Conservation (phyloP, 53 echinoderm and acorn worm species). For the Hippasteria phrygiana region DNA sequence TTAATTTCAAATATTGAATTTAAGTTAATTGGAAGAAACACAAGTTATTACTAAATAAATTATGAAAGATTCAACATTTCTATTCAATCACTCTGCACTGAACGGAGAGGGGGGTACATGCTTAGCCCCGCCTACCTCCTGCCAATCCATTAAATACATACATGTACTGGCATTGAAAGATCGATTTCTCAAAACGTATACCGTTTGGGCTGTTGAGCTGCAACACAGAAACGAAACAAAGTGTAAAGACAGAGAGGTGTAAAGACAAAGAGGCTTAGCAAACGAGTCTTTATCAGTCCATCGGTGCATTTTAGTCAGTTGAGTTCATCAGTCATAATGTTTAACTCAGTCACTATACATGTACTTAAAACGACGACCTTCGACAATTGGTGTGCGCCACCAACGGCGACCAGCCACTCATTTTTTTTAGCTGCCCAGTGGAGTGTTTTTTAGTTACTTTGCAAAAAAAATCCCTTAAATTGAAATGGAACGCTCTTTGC, state of each 20-base stretch:
- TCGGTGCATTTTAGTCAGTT: conserved; percentile 21
- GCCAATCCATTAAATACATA: too few relatives aligned
- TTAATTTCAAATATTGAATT: too few relatives aligned
- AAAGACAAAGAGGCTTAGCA: neutral
- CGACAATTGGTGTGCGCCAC: conserved; percentile 52
- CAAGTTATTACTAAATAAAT: too few relatives aligned
- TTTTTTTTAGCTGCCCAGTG: conserved; percentile 66
- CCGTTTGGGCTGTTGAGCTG: too few relatives aligned
- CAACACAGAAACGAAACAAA: too few relatives aligned
- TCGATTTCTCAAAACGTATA: too few relatives aligned
- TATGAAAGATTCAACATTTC: too few relatives aligned
- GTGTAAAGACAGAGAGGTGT: neutral
- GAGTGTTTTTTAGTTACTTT: conserved; percentile 47
- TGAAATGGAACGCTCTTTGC: conserved; percentile 16
- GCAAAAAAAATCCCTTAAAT: conserved; percentile 27
- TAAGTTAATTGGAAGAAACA: too few relatives aligned
- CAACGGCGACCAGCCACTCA: conserved; percentile 47
- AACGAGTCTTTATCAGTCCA: neutral
- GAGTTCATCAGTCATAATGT: conserved; percentile 16
- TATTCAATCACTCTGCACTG: too few relatives aligned
- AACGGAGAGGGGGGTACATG: too few relatives aligned
- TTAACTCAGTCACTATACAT: conserved; percentile 60
- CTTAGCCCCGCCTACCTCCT: too few relatives aligned
- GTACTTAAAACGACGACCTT: conserved; percentile 57
- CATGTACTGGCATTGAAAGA: too few relatives aligned